Conservation (phyloP, 1,140 invertebrate genomes). For the Formica exsecta region DNA sequence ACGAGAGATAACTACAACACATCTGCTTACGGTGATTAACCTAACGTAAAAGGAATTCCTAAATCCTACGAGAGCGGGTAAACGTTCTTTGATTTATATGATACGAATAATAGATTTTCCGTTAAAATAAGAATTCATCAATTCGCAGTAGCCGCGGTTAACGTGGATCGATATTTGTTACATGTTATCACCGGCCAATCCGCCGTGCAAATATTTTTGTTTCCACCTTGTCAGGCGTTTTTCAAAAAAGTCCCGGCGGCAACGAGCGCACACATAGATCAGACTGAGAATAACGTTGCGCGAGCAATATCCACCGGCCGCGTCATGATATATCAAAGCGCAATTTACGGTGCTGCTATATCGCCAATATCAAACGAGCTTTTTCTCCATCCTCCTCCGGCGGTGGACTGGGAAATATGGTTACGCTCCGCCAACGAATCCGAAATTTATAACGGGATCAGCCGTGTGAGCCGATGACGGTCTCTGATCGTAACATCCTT, state of each 20-base stretch:
- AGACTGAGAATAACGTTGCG: slow-evolving; percentile 63
- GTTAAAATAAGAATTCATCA: slow-evolving; percentile 55
- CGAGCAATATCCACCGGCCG: slow-evolving; percentile 62
- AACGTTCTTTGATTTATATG: slow-evolving; percentile 63
- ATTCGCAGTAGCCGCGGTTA: slow-evolving; percentile 41
- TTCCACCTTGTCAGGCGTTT: slow-evolving; percentile 60
- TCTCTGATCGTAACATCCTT: slow-evolving; percentile 58
- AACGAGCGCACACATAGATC: slow-evolving; percentile 54
- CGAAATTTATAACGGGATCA: slow-evolving; percentile 76
- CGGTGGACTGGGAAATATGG: slow-evolving; percentile 61
- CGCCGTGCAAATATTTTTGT: slow-evolving; percentile 58
- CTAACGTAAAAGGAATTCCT: slow-evolving; percentile 41
- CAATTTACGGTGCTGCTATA: slow-evolving; percentile 66
- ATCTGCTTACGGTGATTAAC: slow-evolving; percentile 48
- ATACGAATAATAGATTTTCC: slow-evolving; percentile 57
- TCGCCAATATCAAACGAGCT: slow-evolving; percentile 56
- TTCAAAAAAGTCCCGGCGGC: slow-evolving; percentile 45
- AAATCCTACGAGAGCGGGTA: slow-evolving; percentile 18
- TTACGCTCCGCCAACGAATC: slow-evolving; percentile 61
- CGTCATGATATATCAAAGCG: slow-evolving; percentile 67
- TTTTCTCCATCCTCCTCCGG: slow-evolving; percentile 26
- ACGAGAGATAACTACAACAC: slow-evolving; percentile 40
- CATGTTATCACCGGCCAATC: slow-evolving; percentile 36
- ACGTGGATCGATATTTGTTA: slow-evolving; percentile 45
- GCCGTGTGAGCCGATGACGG: slow-evolving; percentile 63